Evolutionary conservation across 2,797 vertebrate genomes (phyloP).

Genomic region (Hoplostethus atlanticus): DNA sequence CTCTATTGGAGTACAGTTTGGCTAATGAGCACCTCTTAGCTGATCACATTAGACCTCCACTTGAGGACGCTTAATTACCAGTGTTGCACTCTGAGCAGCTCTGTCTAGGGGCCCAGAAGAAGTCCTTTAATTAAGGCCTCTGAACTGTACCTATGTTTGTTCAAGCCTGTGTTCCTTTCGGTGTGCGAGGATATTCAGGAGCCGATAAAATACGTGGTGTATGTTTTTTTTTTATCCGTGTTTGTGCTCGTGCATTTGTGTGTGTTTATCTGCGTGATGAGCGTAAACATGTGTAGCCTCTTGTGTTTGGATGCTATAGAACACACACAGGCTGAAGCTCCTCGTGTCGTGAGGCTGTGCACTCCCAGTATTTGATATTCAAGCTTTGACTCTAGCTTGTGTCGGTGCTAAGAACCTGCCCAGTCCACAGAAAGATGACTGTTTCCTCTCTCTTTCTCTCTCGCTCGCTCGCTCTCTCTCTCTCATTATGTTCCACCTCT

Average conservation of each 20-base stretch:
- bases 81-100: constrained; percentile 64
- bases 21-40: constrained; percentile 84
- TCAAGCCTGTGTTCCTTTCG: constrained; percentile 45
- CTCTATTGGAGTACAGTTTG: constrained; percentile 80
- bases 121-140: constrained; percentile 79
- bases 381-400: constrained; percentile 73
- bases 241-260: constrained; percentile 44
- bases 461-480: constrained; percentile 6
- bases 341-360: constrained; percentile 69
- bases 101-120: constrained; percentile 72
- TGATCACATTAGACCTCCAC: constrained; percentile 86
- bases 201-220: constrained; percentile 27
- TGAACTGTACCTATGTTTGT: constrained; percentile 75
- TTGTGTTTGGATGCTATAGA: constrained; percentile 61
- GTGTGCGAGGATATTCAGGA: constrained; percentile 10
- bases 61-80: constrained; percentile 86
- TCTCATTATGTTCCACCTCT: constrained; percentile 60
- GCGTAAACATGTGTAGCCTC: constrained; percentile 49
- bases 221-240: constrained; percentile 19
- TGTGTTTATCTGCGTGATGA: constrained; percentile 43
- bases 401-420: constrained; percentile 72
- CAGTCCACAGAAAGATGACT: constrained; percentile 73
- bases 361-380: constrained; percentile 77
- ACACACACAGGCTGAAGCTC: constrained; percentile 51
- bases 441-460: constrained; percentile 49